Base-by-base conservation (phyloP, 1,140 invertebrate species). In the Leptonema lineaticorne region DNA sequence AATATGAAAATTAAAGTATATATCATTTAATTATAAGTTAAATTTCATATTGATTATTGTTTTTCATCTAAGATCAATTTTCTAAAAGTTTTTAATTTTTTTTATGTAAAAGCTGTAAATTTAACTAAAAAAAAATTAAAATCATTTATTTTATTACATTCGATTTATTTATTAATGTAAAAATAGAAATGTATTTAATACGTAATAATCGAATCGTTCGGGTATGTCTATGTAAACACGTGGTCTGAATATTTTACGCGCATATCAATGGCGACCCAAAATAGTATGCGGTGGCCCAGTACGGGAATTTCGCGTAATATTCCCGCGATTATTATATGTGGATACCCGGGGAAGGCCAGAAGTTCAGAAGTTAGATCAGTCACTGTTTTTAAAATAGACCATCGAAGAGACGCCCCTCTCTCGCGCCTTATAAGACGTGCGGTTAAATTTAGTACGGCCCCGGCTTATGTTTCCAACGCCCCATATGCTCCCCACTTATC, bases 401-500 rank as follows among this genome's bases (percentile, higher is more conserved):
- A 28, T 20, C 59, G 30, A 29, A 27, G 62, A 20, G 24, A 18
- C 24, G 41, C 18, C 59, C 29, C 41, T 53, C 60, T 30, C 29
- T 16, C 69, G 50, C 70, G 28, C 70, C 70, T 67, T 72, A 72
- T 72, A 72, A 63, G 70, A 69, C 70, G 62, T 63, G 48, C 30
- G 63, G 63, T 66, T 72, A 72, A 63, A 67, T 63, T 67, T 72
- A 72, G 67, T 14, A 11, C 50, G 48, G 8, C 30, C 62, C 24
- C 67, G 67, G 24, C 63, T 67, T 56, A 27, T 64, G 67, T 69
- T 69, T 20, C 64, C 24, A 22, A 6, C 45, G 48, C 16, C 48
- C n/a, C 48, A 53, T 26, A 27, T n/a, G n/a, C 26, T 30, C 24
- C 4, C 26, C 56, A 22, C 26, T 18, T 7, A 14, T 16, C 37